Evolutionary conservation across 2,113 vertebrate genomes (phyloP), one percentile per base, ranked within the genome.

Genomic region (Sclerurus mexicanus): DNA sequence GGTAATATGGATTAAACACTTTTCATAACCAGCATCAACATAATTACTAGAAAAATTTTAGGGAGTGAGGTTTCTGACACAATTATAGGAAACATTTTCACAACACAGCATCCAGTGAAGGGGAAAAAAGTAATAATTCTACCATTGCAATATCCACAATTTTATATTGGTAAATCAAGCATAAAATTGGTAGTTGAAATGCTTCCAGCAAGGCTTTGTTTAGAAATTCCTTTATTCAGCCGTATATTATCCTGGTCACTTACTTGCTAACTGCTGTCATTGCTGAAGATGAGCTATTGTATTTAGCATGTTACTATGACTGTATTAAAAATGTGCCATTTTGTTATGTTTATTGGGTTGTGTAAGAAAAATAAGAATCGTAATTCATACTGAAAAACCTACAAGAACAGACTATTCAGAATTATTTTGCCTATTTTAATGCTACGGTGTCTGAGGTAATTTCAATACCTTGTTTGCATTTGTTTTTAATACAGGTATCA

Each of bases 401-500:
- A 52, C 40, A 46, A 31, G 12, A 81, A 42, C 82, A 68, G 59
- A 47, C 30, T 69, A 25, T 39, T 88, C 63, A 85, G 72, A 69
- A 44, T 76, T 53, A 33, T 60, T 89, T 95, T 81, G 18, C 35
- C 53, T 40, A 42, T 64, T 78, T 60, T 85, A 77, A 40, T 58
- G 47, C 55, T 80, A 28, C 11, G 20, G 47, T 72, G 14, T 71
- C 82, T 89, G 59, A 94, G 20, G 6, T 80, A 78, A 94, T 79
- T 79, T 76, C 39, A 84, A 42, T 78, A 59, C 20, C 84, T 89
- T 67, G 10, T 89, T 11, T 96, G 46, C 75, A 3, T 97, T 95
- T 96, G 46, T 94, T 97, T 96, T 96, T 94, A 92, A 95, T 90
- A 35, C 98, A 99, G 99, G 99, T 84, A 98, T 99, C 87, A 99